phyloP scores from a whole-genome alignment of 2,113 vertebrate species.

The Silurus meridionalis region DNA sequence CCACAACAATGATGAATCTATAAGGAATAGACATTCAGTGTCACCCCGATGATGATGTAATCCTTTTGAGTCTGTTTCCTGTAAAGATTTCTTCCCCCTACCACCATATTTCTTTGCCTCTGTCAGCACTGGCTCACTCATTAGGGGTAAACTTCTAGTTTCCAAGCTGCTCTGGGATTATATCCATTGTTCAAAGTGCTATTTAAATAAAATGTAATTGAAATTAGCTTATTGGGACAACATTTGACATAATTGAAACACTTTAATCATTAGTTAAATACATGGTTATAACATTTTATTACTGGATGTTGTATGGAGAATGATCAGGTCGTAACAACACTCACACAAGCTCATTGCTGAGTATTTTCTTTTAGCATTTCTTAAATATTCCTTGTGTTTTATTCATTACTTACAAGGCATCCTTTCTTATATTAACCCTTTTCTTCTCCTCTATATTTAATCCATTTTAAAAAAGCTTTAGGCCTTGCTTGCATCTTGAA shows the following conservation, averaged over 20 bases:
- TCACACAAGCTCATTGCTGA: neutral
- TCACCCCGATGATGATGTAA: no score
- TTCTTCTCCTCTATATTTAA: neutral
- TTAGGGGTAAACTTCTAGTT: no score
- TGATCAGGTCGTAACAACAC: neutral
- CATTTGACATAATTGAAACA: neutral
- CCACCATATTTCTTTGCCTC: no score
- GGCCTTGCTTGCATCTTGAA: neutral
- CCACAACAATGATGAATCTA: no score
- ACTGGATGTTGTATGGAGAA: neutral
- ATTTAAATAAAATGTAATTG: no score
- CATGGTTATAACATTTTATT: neutral
- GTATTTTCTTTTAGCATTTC: neutral
- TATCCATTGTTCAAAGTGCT: no score
- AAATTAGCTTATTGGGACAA: neutral
- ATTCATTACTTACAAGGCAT: neutral
- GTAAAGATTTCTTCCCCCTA: no score
- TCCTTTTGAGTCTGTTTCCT: no score
- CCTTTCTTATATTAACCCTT: neutral
- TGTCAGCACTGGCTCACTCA: no score
- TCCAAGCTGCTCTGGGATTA: no score
- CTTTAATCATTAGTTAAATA: neutral
- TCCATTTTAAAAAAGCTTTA: neutral
- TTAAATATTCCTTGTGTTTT: neutral
- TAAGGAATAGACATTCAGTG: no score